Evolutionary conservation across 2,888 invertebrate species (phyloP), one percentile per base, ranked within the genome.

Genomic region (Zeuzera pyrina): DNA sequence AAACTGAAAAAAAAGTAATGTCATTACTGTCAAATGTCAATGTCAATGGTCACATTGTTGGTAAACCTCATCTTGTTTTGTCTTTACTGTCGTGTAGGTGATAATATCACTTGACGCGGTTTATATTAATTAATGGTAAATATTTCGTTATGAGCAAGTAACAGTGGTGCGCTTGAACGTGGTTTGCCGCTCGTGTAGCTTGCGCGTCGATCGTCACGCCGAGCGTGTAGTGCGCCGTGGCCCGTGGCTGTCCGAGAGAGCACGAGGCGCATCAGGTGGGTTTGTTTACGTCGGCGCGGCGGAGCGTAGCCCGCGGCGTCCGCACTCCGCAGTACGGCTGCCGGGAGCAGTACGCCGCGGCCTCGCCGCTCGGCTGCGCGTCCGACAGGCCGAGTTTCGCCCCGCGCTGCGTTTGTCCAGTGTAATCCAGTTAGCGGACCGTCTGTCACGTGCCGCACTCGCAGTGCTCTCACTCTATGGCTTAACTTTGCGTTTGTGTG

Each of bases 301-400:
- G 25, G 25, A n/a, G n/a, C n/a, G n/a, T n/a, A n/a, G n/a, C n/a
- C n/a, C n/a, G n/a, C n/a, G n/a, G n/a, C n/a, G n/a, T n/a, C n/a
- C n/a, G n/a, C n/a, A n/a, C n/a, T n/a, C 57, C 62, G 63, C 63
- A 65, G 62, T 63, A 64, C 48, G 41, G 39, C 12, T 25, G 11
- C 12, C 3, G 1, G 11, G 11, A 33, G 34, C 39, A 55, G 49
- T 57, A 52, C 57, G 30, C 4, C 24, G 31, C 57, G 54, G 45
- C 56, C 37, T 34, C 29, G 29, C 12, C 3, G 25, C 25, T 19
- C 19, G 15, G 16, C 25, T 4, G 16, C 23, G 22, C 23, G 23
- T 13, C 27, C 33, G 27, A 11, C 19, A 19, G 30, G 28, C 30
- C 25, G 31, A 33, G 39, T 11, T 25, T 36, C 28, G 27, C 27